Evolutionary conservation across 2,888 invertebrate genomes (phyloP).

Genomic region (Crossocerus cetratus): DNA sequence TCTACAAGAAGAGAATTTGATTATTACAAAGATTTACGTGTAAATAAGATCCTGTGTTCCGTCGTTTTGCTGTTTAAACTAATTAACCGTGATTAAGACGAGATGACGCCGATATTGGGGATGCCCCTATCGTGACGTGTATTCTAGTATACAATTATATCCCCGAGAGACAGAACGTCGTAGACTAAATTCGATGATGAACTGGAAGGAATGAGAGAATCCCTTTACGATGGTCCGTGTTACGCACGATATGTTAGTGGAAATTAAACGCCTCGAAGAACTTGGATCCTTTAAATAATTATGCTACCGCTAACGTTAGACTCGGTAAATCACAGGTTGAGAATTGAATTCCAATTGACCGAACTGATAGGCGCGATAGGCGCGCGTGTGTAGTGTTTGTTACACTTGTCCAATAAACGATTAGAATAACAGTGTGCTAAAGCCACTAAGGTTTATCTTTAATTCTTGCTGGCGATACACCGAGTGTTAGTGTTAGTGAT

Average conservation of each 20-base stretch:
- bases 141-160: slow-evolving; percentile 2
- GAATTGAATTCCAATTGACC: slow-evolving; percentile 38
- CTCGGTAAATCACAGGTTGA: slow-evolving; percentile 37
- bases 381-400: background rate
- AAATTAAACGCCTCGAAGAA: slow-evolving; percentile 17
- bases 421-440: background rate
- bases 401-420: background rate
- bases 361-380: slow-evolving; percentile 11
- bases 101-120: too few relatives aligned
- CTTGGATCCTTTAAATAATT: slow-evolving; percentile 12
- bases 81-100: too few relatives aligned
- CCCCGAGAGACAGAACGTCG: slow-evolving; percentile 3
- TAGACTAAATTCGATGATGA: background rate
- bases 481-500: background rate
- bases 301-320: slow-evolving; percentile 14
- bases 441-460: background rate
- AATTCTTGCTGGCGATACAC: background rate
- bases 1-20: slow-evolving; percentile 30
- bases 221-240: background rate
- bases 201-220: background rate
- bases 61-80: background rate
- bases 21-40: slow-evolving; percentile 39
- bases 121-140: too few relatives aligned
- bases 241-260: slow-evolving; percentile 30
- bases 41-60: slow-evolving; percentile 16